These are phyloP conservation scores for Schizopygopsis malacanthus DNA, from an alignment of 2,797 vertebrate species.

Conservation along the genomic window DNA sequence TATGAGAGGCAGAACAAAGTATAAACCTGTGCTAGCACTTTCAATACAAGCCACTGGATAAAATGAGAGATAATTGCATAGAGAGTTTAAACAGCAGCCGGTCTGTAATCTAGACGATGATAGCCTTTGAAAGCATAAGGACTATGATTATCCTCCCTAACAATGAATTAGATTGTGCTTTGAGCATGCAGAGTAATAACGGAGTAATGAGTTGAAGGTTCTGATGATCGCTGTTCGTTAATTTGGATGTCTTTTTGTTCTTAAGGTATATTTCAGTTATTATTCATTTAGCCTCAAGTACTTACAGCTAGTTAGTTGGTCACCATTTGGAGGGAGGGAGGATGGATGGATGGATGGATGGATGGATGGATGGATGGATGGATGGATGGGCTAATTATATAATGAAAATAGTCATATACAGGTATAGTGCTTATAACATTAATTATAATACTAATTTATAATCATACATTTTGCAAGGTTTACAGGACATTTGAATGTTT, in stretches of 20 bases:
- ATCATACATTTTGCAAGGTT: neutral
- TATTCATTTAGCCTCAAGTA: neutral
- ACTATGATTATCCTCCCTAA: slow-evolving; percentile 16
- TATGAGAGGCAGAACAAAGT: neutral
- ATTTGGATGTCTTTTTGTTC: neutral
- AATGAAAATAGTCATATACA: neutral
- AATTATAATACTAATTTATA: too few species aligned
- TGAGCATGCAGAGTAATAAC: neutral
- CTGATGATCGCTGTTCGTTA: neutral
- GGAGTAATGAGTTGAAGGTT: slow-evolving; percentile 2
- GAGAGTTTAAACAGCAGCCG: neutral
- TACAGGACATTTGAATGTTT: neutral
- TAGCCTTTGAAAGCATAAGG: neutral
- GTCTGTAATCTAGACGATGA: slow-evolving; percentile 24
- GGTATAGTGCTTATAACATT: too few species aligned
- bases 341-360: too few species aligned
- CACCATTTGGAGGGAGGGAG: neutral
- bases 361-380: too few species aligned
- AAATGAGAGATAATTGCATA: neutral
- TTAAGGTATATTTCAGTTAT: neutral
- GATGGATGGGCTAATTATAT: too few species aligned
- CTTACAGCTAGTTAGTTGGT: neutral
- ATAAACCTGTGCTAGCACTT: slow-evolving; percentile 1
- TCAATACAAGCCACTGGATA: neutral
- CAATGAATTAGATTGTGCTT: slow-evolving; percentile 16